phyloP scores from a whole-genome alignment of 2,797 vertebrate species.

The Melanotaenia maccullochi region DNA sequence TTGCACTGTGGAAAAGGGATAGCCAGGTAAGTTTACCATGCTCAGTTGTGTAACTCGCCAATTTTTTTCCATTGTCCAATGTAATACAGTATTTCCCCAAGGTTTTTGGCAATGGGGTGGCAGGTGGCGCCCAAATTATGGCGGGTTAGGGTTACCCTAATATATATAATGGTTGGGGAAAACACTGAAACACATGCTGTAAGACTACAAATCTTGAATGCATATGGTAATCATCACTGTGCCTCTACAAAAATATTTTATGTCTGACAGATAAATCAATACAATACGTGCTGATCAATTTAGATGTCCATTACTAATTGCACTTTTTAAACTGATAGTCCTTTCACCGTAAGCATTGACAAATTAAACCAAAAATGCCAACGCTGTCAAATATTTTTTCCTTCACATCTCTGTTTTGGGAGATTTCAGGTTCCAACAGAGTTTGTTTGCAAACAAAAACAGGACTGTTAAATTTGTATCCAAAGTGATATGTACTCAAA shows the following conservation, averaged over 20 bases:
- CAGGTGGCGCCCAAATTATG: too few relatives aligned
- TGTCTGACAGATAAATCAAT: slow-evolving; percentile 77
- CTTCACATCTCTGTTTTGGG: slow-evolving; percentile 69
- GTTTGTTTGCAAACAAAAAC: slow-evolving; percentile 68
- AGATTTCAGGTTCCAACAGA: slow-evolving; percentile 70
- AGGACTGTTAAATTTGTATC: slow-evolving; percentile 62
- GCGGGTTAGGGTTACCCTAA: too few relatives aligned
- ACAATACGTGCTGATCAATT: slow-evolving; percentile 82
- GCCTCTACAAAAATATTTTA: slow-evolving; percentile 80
- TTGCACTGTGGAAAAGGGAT: slow-evolving; percentile 56
- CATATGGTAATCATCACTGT: slow-evolving; percentile 66
- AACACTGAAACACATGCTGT: too few relatives aligned
- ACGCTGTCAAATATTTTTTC: slow-evolving; percentile 59
- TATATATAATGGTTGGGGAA: too few relatives aligned
- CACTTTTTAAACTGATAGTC: slow-evolving; percentile 84
- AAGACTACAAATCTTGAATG: slow-evolving; percentile 46
- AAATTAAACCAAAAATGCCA: slow-evolving; percentile 67
- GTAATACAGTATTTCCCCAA: slow-evolving; percentile 26
- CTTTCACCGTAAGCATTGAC: slow-evolving; percentile 77
- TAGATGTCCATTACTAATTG: slow-evolving; percentile 86
- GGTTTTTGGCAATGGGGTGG: too few relatives aligned
- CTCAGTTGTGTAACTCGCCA: slow-evolving; percentile 69
- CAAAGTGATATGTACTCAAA: slow-evolving; percentile 75
- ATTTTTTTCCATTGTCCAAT: slow-evolving; percentile 40
- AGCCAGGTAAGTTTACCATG: slow-evolving; percentile 61